Percentiles rank a stretch among this genome's conserved stretches.
Conservation (phyloP, 1,140 invertebrate genomes). For the Hermetia illucens region DNA sequence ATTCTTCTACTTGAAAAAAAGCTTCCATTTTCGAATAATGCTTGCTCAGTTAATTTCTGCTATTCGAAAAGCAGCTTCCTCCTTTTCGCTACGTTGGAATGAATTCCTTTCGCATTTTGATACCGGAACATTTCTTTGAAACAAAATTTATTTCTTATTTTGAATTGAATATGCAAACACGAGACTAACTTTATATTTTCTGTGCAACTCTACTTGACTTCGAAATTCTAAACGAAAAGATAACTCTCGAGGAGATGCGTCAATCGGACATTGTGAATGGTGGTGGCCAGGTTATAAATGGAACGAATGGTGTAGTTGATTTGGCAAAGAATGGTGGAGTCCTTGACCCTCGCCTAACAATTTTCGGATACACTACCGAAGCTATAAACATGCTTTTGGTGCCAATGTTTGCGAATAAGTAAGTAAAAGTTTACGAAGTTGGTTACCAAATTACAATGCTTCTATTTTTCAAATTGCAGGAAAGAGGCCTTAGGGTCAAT, state of each 20-base stretch:
- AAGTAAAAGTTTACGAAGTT: constrained; percentile 7
- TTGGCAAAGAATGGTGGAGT: constrained; percentile 37
- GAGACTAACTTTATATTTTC: neutral
- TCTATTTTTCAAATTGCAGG: constrained; percentile 37
- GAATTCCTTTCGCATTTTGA: neutral
- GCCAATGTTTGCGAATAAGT: constrained; percentile 91
- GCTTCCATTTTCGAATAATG: too few species aligned
- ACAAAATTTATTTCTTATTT: neutral
- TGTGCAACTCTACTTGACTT: neutral
- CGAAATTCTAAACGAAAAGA: too few species aligned
- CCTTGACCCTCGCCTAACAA: constrained; percentile 69
- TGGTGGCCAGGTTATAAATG: constrained; percentile 18
- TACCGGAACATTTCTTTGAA: neutral
- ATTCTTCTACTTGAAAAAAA: too few species aligned
- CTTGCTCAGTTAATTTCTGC: neutral
- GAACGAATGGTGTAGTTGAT: constrained; percentile 13
- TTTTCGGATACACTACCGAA: constrained; percentile 92
- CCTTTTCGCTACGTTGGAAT: neutral
- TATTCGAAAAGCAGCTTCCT: neutral
- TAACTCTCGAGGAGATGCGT: constrained; percentile 39
- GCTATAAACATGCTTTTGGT: constrained; percentile 86
- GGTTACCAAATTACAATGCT: constrained; percentile 2
- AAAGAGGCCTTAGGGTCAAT: constrained; percentile 98
- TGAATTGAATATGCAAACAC: neutral
- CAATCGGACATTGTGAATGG: constrained; percentile 24